These are phyloP conservation scores for Atherinosoma microstoma DNA, from an alignment of 2,797 vertebrate genomes.

Conservation along the genomic window DNA sequence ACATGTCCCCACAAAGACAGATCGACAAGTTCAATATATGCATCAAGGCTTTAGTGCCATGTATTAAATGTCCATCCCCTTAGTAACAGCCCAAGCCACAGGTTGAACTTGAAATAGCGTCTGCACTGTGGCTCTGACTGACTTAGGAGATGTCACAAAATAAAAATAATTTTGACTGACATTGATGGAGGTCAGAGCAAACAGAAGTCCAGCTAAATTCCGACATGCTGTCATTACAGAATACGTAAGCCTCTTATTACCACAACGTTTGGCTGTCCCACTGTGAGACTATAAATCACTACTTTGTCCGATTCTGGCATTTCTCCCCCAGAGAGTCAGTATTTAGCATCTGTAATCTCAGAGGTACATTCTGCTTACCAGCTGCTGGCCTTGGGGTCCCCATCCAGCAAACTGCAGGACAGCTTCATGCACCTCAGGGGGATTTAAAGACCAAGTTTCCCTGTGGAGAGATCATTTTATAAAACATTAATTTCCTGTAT, in stretches of 20 bases:
- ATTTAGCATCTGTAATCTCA: slow-evolving; percentile 26
- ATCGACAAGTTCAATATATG: neutral
- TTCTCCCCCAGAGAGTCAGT: slow-evolving; percentile 22
- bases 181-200: slow-evolving; percentile 46
- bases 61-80: slow-evolving; percentile 17
- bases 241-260: slow-evolving; percentile 28
- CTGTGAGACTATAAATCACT: slow-evolving; percentile 31
- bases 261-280: slow-evolving; percentile 17
- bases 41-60: slow-evolving; percentile 26
- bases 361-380: slow-evolving; percentile 86
- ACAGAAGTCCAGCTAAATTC: slow-evolving; percentile 8
- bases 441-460: slow-evolving; percentile 90
- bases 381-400: slow-evolving; percentile 94
- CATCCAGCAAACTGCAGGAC: slow-evolving; percentile 95
- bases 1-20: neutral
- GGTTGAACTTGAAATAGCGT: slow-evolving; percentile 61
- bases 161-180: slow-evolving; percentile 22
- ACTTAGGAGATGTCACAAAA: slow-evolving; percentile 36
- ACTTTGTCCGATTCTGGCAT: slow-evolving; percentile 18
- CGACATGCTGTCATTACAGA: slow-evolving; percentile 22
- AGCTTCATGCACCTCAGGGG: slow-evolving; percentile 91
- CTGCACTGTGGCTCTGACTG: slow-evolving; percentile 57
- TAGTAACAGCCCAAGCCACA: slow-evolving; percentile 23
- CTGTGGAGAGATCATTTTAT: slow-evolving; percentile 73
- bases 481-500: neutral